Conservation (phyloP, 2,888 invertebrate genomes). For the Blastobasis lacticolella region DNA sequence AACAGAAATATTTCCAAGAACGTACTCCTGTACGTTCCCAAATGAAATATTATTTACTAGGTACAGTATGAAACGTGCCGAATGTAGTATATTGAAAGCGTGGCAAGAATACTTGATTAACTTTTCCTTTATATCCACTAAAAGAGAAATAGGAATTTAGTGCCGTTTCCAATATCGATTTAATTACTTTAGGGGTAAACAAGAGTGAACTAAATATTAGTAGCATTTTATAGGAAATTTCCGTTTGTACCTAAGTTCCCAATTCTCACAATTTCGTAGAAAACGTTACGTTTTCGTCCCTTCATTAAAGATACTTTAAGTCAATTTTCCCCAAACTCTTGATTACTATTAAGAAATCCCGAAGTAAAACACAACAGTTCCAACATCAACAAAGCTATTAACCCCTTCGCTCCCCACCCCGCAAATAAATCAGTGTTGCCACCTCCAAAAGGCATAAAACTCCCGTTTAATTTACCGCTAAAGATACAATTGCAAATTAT, state of each 20-base stretch:
- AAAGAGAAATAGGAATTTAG: too few relatives aligned
- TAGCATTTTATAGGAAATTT: too few relatives aligned
- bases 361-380: too few relatives aligned
- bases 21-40: neutral
- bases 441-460: constrained; percentile 38
- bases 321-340: too few relatives aligned
- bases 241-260: too few relatives aligned
- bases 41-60: constrained; percentile 1
- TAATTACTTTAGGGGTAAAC: too few relatives aligned
- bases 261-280: too few relatives aligned
- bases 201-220: too few relatives aligned
- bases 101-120: constrained; percentile 16
- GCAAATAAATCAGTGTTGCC: constrained; percentile 35
- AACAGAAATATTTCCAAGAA: constrained; percentile 1
- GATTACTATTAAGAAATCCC: too few relatives aligned
- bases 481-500: constrained; percentile 64
- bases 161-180: too few relatives aligned
- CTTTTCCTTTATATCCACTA: neutral
- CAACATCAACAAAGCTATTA: neutral
- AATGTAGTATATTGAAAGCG: constrained; percentile 16
- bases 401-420: constrained; percentile 11
- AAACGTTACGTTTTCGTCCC: too few relatives aligned
- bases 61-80: neutral
- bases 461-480: constrained; percentile 48
- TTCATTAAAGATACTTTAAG: too few relatives aligned